These are phyloP conservation scores for Dysidea cf. avara DNA, from an alignment of 37 sponge, comb jelly and placozoan genomes.

Conservation along the genomic window DNA sequence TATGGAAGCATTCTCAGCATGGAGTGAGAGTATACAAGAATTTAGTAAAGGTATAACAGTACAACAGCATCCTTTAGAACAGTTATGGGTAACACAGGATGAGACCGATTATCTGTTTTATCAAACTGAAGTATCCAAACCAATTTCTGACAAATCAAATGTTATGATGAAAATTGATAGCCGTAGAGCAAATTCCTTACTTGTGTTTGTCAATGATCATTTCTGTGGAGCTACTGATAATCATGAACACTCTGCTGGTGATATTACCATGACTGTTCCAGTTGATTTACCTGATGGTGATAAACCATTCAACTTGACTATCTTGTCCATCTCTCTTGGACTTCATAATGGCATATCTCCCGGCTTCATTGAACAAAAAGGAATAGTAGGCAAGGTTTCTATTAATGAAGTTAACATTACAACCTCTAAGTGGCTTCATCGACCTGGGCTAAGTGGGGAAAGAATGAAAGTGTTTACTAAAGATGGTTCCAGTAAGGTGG, in stretches of 20 bases:
- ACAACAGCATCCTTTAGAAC: constrained; percentile 12
- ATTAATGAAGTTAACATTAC: constrained; percentile 15
- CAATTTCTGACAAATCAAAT: not conserved
- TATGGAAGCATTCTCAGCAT: not conserved
- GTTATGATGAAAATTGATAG: not conserved
- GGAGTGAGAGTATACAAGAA: constrained; percentile 1
- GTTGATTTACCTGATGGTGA: not conserved
- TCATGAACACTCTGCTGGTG: not conserved
- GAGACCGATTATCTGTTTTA: constrained; percentile 42
- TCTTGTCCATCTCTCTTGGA: constrained; percentile 33
- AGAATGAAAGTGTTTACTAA: constrained; percentile 17
- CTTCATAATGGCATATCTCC: not conserved
- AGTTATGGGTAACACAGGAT: constrained; percentile 33
- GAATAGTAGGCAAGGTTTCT: constrained; percentile 16
- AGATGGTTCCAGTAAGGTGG: not conserved
- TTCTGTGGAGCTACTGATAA: not conserved
- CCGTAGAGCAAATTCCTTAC: constrained; percentile 1
- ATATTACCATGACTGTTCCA: not conserved
- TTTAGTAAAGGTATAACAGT: not conserved
- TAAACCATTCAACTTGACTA: not conserved
- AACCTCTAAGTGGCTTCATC: constrained; percentile 10
- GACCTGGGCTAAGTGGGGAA: constrained; percentile 30
- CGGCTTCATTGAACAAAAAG: constrained; percentile 6
- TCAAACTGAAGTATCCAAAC: not conserved
- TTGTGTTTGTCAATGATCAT: constrained; percentile 26